A percentile compares a stretch with the other conserved stretches of the same genome.
Evolutionary conservation across 2,797 vertebrate species (phyloP).

Genomic region (Halcyon chelicuti): DNA sequence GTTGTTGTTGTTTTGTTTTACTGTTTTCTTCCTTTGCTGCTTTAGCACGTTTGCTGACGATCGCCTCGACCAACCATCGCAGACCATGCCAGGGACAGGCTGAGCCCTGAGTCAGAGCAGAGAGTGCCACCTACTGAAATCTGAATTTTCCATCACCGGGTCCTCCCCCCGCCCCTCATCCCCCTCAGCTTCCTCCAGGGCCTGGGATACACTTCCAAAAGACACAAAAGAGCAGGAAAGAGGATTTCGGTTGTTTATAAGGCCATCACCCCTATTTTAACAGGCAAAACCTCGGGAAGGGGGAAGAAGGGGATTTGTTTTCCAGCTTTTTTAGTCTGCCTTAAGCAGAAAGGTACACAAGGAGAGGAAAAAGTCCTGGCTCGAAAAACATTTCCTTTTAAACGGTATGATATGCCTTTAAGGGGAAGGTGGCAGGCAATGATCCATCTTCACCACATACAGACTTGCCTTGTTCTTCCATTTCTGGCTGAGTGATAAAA

Average conservation of each 20-base stretch:
- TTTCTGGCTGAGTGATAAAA: slow-evolving; percentile 82
- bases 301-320: not conserved
- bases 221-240: slow-evolving; percentile 31
- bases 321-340: not conserved
- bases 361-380: not conserved
- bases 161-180: not conserved
- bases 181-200: not conserved
- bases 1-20: not conserved
- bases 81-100: not conserved
- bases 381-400: slow-evolving; percentile 29
- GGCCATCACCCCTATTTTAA: not conserved
- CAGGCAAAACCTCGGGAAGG: not conserved
- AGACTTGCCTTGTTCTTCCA: slow-evolving; percentile 80
- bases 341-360: slow-evolving; percentile 22
- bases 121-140: slow-evolving; percentile 59
- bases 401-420: slow-evolving; percentile 70
- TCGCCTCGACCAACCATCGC: not conserved
- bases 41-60: not conserved
- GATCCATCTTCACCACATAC: slow-evolving; percentile 76
- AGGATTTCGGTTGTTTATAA: slow-evolving; percentile 35
- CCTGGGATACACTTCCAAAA: slow-evolving; percentile 23
- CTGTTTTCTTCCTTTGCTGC: not conserved
- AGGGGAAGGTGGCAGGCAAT: slow-evolving; percentile 72
- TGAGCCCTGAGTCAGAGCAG: not conserved
- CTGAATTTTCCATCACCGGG: not conserved